phyloP scores from a whole-genome alignment of 1,140 invertebrate species.

The Ostrea edulis region DNA sequence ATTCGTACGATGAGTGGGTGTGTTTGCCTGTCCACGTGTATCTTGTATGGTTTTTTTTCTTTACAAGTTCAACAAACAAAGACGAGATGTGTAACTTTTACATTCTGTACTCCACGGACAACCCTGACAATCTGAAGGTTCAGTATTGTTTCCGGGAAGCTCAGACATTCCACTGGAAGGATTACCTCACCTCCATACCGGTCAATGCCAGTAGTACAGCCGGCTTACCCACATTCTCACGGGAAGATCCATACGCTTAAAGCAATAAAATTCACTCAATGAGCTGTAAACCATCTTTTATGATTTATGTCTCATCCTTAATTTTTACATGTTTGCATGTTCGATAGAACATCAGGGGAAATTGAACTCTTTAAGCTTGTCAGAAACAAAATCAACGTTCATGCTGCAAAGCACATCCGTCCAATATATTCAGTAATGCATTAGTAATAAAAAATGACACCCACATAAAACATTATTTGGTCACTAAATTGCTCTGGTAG shows the following conservation, averaged over 20 bases:
- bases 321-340: not conserved
- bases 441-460: too few relatives aligned
- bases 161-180: constrained; percentile 59
- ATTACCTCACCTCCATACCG: constrained; percentile 55
- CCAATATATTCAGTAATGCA: too few relatives aligned
- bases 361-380: too few relatives aligned
- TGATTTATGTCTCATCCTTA: not conserved
- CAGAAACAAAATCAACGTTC: too few relatives aligned
- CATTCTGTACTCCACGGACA: constrained; percentile 69
- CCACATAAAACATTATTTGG: too few relatives aligned
- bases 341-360: not conserved
- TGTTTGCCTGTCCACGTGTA: too few relatives aligned
- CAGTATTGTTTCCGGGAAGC: constrained; percentile 63
- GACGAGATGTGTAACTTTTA: constrained; percentile 76
- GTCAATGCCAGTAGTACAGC: constrained; percentile 53
- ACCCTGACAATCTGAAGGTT: constrained; percentile 53
- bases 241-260: constrained; percentile 8
- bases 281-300: not conserved
- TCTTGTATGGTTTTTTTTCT: not conserved
- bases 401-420: too few relatives aligned
- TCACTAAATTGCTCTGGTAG: too few relatives aligned
- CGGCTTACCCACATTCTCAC: constrained; percentile 54
- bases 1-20: too few relatives aligned
- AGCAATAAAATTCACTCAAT: not conserved
- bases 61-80: constrained; percentile 59